A percentile compares a stretch with the other conserved stretches of the same genome.
Evolutionary conservation across 2,797 vertebrate species (phyloP).

Genomic region (Helostoma temminkii): DNA sequence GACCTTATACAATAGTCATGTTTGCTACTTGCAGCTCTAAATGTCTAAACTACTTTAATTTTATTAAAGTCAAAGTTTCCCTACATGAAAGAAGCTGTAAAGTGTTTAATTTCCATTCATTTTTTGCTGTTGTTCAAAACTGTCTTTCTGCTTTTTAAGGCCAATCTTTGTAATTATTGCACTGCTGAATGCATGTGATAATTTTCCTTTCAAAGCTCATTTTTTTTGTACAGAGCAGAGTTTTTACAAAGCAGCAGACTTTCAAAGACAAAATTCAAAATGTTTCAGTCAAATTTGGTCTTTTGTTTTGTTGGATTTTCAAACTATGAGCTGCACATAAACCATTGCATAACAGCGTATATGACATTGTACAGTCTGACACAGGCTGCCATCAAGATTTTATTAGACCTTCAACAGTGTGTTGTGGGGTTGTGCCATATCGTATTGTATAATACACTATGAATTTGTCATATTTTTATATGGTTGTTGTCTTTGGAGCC

Average conservation of each 20-base stretch:
- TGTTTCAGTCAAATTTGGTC: not conserved
- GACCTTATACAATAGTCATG: slow-evolving; percentile 12
- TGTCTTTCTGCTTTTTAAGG: not conserved
- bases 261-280: not conserved
- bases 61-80: slow-evolving; percentile 3
- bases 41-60: slow-evolving; percentile 18
- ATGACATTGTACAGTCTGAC: too few species aligned
- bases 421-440: too few species aligned
- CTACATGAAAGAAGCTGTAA: not conserved
- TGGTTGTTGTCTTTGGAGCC: too few species aligned
- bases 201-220: not conserved
- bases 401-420: too few species aligned
- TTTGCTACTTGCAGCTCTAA: slow-evolving; percentile 16
- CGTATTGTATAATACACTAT: too few species aligned
- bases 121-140: not conserved
- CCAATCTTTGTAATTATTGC: not conserved
- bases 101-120: not conserved
- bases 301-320: not conserved
- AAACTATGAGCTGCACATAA: too few species aligned
- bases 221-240: not conserved
- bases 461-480: too few species aligned
- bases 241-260: too few species aligned
- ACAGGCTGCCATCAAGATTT: too few species aligned
- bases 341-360: too few species aligned
- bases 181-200: not conserved